Percentiles rank a stretch among this genome's conserved stretches.
These are phyloP conservation scores for Apomyelois bistriatella DNA, from an alignment of 2,888 invertebrate species.

Conservation along the genomic window DNA sequence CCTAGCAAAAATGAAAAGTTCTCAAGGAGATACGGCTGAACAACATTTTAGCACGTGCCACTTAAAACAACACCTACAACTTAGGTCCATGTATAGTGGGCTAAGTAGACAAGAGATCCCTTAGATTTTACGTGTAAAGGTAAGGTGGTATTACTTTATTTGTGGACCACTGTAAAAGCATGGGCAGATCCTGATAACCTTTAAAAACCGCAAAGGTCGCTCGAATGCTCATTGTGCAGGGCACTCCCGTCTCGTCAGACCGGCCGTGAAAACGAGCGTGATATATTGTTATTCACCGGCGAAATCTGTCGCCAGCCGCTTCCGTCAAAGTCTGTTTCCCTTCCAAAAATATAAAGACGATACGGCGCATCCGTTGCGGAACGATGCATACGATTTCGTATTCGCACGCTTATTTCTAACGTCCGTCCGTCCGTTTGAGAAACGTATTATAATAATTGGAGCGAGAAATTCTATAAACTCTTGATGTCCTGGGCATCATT, in stretches of 20 bases:
- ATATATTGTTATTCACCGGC: slow-evolving; percentile 44
- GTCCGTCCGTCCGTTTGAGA: slow-evolving; percentile 27
- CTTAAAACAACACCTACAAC: not conserved
- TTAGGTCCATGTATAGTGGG: slow-evolving; percentile 20
- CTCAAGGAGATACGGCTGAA: slow-evolving; percentile 13
- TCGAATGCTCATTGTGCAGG: slow-evolving; percentile 38
- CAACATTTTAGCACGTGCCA: slow-evolving; percentile 13
- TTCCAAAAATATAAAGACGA: slow-evolving; percentile 62
- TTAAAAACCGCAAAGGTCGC: slow-evolving; percentile 41
- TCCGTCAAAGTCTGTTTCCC: slow-evolving; percentile 58
- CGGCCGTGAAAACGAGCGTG: slow-evolving; percentile 58
- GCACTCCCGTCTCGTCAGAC: slow-evolving; percentile 27
- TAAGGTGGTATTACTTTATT: too few relatives aligned
- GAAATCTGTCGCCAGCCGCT: slow-evolving; percentile 58
- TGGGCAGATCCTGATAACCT: slow-evolving; percentile 47
- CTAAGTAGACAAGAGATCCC: too few relatives aligned
- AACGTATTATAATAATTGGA: slow-evolving; percentile 33
- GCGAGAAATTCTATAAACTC: slow-evolving; percentile 33
- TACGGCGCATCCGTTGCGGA: slow-evolving; percentile 56
- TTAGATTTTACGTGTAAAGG: too few relatives aligned
- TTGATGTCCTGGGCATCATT: slow-evolving; percentile 28
- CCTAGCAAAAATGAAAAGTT: slow-evolving; percentile 5
- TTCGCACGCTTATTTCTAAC: slow-evolving; percentile 44
- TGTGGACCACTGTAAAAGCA: too few relatives aligned
- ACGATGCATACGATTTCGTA: slow-evolving; percentile 44